These are phyloP conservation scores for human (Homo sapiens) DNA, from an alignment of 2,113 vertebrate species.

Conservation along the genomic window GRCh38 chr1:164141501-164142000, in stretches of 20 bases:
- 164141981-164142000: slow-evolving; percentile 92
- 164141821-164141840: slow-evolving; percentile 84
- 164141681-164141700: neutral
- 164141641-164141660: neutral
- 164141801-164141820: slow-evolving; percentile 83
- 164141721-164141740: slow-evolving; percentile 42
- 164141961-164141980: slow-evolving; percentile 86
- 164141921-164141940: slow-evolving; percentile 84
- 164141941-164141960: slow-evolving; percentile 84
- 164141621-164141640: neutral
- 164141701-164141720: neutral
- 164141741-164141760: slow-evolving; percentile 71
- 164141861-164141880: slow-evolving; percentile 83
- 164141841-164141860: slow-evolving; percentile 84
- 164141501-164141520: neutral
- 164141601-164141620: neutral
- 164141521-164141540: neutral
- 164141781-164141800: slow-evolving; percentile 79
- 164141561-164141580: neutral
- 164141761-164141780: slow-evolving; percentile 79
- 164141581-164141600: neutral
- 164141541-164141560: neutral
- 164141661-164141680: neutral
- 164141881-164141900: slow-evolving; percentile 82
- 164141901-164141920: slow-evolving; percentile 88